These are phyloP conservation scores for Campoletis sonorensis DNA, from an alignment of 1,140 invertebrate species.

Conservation along the genomic window DNA sequence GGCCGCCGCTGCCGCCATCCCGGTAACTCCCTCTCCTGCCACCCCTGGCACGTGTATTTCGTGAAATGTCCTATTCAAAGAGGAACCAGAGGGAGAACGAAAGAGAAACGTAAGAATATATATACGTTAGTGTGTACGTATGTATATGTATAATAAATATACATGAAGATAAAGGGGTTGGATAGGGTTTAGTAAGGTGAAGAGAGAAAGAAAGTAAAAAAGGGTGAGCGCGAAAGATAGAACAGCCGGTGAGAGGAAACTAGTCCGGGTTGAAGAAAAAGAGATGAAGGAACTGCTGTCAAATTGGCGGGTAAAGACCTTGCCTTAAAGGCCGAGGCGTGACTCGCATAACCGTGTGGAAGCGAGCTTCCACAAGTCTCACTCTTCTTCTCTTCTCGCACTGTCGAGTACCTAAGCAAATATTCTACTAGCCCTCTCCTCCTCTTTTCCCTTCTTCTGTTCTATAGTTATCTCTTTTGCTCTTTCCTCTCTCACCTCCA, in stretches of 20 bases:
- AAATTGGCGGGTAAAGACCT: constrained; percentile 64
- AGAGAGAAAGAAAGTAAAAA: constrained; percentile 22
- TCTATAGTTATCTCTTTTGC: not conserved
- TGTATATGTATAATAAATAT: constrained; percentile 11
- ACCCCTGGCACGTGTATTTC: constrained; percentile 31
- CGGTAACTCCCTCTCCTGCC: constrained; percentile 49
- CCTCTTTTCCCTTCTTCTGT: not conserved
- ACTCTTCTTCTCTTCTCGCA: constrained; percentile 24
- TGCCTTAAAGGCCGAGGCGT: constrained; percentile 65
- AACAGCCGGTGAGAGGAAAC: constrained; percentile 48
- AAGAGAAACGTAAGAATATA: constrained; percentile 1
- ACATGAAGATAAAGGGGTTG: not conserved
- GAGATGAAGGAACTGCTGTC: constrained; percentile 63
- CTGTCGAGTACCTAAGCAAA: constrained; percentile 39
- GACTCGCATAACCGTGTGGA: constrained; percentile 59
- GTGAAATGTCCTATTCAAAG: constrained; percentile 39
- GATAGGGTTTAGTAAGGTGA: not conserved
- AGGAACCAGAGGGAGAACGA: constrained; percentile 30
- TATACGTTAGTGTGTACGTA: not conserved
- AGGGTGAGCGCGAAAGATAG: constrained; percentile 6
- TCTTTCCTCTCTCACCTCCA: constrained; percentile 50
- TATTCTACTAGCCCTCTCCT: constrained; percentile 8
- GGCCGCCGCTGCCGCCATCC: constrained; percentile 64
- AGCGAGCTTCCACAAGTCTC: constrained; percentile 30
- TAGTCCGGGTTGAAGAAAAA: constrained; percentile 27